Conservation (phyloP, 2,888 invertebrate species). For the Rhagonycha lutea region DNA sequence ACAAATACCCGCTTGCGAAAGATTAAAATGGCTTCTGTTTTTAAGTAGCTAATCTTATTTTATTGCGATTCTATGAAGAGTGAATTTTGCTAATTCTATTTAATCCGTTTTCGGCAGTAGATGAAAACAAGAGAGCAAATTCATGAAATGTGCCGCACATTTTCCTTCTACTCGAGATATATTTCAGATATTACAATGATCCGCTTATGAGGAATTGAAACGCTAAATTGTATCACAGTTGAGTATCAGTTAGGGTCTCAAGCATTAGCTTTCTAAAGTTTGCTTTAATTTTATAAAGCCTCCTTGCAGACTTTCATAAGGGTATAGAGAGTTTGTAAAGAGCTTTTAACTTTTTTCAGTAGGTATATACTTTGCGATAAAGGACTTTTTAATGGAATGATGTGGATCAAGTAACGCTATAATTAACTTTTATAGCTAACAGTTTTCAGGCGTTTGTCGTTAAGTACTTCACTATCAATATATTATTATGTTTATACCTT, state of each 20-base stretch:
- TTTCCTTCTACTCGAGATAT: conserved; percentile 23
- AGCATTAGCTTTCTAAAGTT: conserved; percentile 36
- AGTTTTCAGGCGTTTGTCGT: conserved; percentile 10
- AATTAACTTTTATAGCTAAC: conserved; percentile 17
- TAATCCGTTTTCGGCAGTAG: conserved; percentile 36
- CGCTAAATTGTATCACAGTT: conserved; percentile 34
- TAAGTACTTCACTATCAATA: not conserved
- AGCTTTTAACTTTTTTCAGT: conserved; percentile 18
- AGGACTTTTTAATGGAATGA: conserved; percentile 19
- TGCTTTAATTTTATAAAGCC: conserved; percentile 34
- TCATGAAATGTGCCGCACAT: conserved; percentile 17
- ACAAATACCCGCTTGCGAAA: conserved; percentile 1
- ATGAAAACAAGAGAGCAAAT: conserved; percentile 37
- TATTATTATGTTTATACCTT: not conserved
- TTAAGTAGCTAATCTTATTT: conserved; percentile 29
- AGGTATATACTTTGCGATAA: conserved; percentile 11
- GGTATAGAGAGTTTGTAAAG: conserved; percentile 18
- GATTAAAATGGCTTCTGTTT: conserved; percentile 25
- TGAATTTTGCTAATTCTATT: conserved; percentile 37
- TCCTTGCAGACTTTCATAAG: conserved; percentile 20
- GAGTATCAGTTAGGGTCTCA: conserved; percentile 33
- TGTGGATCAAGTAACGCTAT: conserved; percentile 19
- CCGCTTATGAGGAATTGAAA: conserved; percentile 40
- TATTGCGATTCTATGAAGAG: conserved; percentile 35
- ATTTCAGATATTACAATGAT: conserved; percentile 39